These are phyloP conservation scores for Salvator merianae DNA, from an alignment of 2,113 vertebrate genomes.

Conservation along the genomic window DNA sequence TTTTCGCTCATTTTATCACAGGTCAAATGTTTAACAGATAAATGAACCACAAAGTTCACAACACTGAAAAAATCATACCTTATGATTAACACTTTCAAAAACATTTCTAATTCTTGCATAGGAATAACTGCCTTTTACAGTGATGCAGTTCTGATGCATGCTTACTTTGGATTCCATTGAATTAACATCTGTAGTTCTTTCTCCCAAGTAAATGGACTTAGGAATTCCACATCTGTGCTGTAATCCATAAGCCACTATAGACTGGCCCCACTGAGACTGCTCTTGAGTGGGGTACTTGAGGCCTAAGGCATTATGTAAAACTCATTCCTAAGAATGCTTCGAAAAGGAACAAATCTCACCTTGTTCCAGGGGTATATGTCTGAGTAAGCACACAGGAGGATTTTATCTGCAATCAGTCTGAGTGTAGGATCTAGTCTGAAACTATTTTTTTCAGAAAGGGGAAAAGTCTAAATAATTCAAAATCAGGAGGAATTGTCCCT, in stretches of 20 bases:
- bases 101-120: slow-evolving; percentile 4
- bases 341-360: not conserved
- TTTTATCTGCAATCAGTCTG: not conserved
- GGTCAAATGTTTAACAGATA: slow-evolving; percentile 11
- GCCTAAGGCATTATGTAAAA: not conserved
- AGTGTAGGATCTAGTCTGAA: slow-evolving; percentile 21
- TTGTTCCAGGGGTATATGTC: not conserved
- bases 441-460: slow-evolving; percentile 18
- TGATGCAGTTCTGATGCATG: not conserved
- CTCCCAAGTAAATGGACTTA: not conserved
- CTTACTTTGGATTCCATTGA: not conserved
- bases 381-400: not conserved
- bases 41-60: slow-evolving; percentile 6
- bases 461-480: slow-evolving; percentile 18
- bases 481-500: slow-evolving; percentile 6
- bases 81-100: not conserved
- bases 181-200: not conserved
- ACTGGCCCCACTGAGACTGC: not conserved
- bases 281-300: not conserved
- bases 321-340: slow-evolving; percentile 9
- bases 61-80: not conserved
- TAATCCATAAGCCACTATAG: not conserved
- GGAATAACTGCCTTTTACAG: slow-evolving; percentile 21
- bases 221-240: not conserved
- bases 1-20: slow-evolving; percentile 13